Conservation (phyloP, 2,797 vertebrate species). For the Cottoperca gobio region DNA sequence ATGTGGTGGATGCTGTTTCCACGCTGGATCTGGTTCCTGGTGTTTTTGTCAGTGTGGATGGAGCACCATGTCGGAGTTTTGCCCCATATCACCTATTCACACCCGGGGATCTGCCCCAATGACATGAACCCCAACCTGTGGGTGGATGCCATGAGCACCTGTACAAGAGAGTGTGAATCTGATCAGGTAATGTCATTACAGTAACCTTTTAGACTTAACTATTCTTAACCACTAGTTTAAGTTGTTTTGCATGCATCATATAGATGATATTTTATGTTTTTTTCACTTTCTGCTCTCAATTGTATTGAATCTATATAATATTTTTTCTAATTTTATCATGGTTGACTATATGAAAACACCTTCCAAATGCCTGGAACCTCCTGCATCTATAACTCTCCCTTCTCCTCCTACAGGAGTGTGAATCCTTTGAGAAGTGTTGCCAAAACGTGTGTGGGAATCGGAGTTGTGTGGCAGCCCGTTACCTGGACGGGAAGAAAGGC, state of each 20-base stretch:
- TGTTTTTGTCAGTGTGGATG: slow-evolving; percentile 82
- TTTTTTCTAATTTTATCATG: neutral
- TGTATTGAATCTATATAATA: neutral
- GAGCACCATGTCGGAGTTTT: slow-evolving; percentile 79
- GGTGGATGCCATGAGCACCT: slow-evolving; percentile 99
- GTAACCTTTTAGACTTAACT: neutral
- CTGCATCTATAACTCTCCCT: slow-evolving; percentile 58
- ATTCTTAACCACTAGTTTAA: neutral
- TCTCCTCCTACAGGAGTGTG: slow-evolving; percentile 93
- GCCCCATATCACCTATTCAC: slow-evolving; percentile 87
- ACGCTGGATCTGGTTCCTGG: slow-evolving; percentile 89
- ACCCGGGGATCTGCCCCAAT: slow-evolving; percentile 97
- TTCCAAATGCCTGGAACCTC: neutral
- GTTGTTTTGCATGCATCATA: neutral
- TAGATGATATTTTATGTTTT: neutral
- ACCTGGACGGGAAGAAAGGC: slow-evolving; percentile 91
- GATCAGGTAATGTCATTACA: slow-evolving; percentile 88
- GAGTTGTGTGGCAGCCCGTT: slow-evolving; percentile 96
- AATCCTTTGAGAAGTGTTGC: slow-evolving; percentile 97
- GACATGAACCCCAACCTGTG: slow-evolving; percentile 99
- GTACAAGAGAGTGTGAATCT: slow-evolving; percentile 91
- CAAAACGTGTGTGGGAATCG: slow-evolving; percentile 95
- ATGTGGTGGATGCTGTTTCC: slow-evolving; percentile 88
- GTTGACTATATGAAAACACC: neutral
- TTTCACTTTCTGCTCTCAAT: neutral